Base-by-base conservation (phyloP, 2,888 invertebrate genomes). In the Mylabris sibirica region DNA sequence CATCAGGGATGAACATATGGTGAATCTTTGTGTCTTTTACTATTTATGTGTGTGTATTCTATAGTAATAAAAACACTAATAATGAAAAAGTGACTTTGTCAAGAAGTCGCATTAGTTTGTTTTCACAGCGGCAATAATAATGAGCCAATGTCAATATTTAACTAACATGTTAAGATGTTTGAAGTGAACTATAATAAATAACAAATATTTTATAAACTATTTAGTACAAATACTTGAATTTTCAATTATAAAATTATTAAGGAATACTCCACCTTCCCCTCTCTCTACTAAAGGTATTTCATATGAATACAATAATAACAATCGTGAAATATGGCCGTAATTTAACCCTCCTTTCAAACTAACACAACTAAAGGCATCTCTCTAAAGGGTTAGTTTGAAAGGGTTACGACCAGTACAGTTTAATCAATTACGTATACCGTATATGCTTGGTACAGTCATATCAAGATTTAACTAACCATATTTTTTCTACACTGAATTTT, bases 281-380 rank as follows among this genome's bases (percentile, higher is more conserved):
- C 4, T 24, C 22, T n/a, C 17, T 61, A 62, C 49, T 66, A 35
- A 60, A 67, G 59, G 66, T 57, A 64, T 68, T 60, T 65, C 68
- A 68, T 65, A 65, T 62, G 64, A 66, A 71, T 74, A 67, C 74
- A 74, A 73, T 72, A 71, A 73, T 77, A 79, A 78, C 79, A 79
- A 79, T 80, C 81, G 80, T 80, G 79, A 80, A 81, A 80, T 82
- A 81, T 80, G 80, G 76, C 79, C 79, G 80, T 81, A 81, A 81
- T 80, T 82, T 78, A 79, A 75, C 79, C 80, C 80, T 79, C 20
- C 20, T 49, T 49, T 79, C 78, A 77, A 20, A 77, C 75, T 76
- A 38, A 53, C 22, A 53, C 49, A 76, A 78, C 76, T 77, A 75
- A 78, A 80, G 79, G 81, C 80, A 81, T 79, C 78, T 79, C 78